These are phyloP conservation scores for Tethya wilhelma DNA, from an alignment of 37 sponge, comb jelly and placozoan species.

Conservation along the genomic window DNA sequence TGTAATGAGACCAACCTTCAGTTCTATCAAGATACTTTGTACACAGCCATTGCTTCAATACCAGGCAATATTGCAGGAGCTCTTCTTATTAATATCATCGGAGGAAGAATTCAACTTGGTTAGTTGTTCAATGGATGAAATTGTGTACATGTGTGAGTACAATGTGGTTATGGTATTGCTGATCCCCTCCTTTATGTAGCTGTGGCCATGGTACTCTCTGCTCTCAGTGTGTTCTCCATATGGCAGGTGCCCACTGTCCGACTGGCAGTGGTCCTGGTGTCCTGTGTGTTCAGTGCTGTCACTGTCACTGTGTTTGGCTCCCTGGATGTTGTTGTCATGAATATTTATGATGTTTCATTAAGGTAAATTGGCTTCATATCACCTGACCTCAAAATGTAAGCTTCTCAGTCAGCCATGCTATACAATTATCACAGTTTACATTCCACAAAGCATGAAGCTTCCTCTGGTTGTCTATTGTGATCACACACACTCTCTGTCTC, in stretches of 20 bases:
- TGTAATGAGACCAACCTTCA: slow-evolving; percentile 10
- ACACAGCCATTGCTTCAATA: slow-evolving; percentile 44
- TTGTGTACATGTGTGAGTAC: neutral
- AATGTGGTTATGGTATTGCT: neutral
- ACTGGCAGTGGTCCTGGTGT: slow-evolving; percentile 21
- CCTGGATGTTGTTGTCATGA: slow-evolving; percentile 30
- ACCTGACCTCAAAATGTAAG: neutral
- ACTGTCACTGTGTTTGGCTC: slow-evolving; percentile 46
- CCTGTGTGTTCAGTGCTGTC: slow-evolving; percentile 58
- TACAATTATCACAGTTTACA: no score
- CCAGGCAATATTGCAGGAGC: slow-evolving; percentile 49
- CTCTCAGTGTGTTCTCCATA: slow-evolving; percentile 51
- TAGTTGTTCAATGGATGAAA: neutral
- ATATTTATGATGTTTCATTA: slow-evolving; percentile 2
- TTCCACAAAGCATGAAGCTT: no score
- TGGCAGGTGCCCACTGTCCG: slow-evolving; percentile 38
- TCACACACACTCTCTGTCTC: no score
- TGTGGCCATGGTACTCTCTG: slow-evolving; percentile 37
- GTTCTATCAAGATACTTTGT: slow-evolving; percentile 65
- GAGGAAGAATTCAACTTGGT: slow-evolving; percentile 44
- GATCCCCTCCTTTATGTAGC: slow-evolving; percentile 8
- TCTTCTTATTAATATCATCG: slow-evolving; percentile 46
- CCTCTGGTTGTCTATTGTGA: no score
- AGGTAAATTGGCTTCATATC: slow-evolving; percentile 5
- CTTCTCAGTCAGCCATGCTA: neutral